Conservation (phyloP, 1,140 invertebrate species). For the Drosophila ananassae region DNA sequence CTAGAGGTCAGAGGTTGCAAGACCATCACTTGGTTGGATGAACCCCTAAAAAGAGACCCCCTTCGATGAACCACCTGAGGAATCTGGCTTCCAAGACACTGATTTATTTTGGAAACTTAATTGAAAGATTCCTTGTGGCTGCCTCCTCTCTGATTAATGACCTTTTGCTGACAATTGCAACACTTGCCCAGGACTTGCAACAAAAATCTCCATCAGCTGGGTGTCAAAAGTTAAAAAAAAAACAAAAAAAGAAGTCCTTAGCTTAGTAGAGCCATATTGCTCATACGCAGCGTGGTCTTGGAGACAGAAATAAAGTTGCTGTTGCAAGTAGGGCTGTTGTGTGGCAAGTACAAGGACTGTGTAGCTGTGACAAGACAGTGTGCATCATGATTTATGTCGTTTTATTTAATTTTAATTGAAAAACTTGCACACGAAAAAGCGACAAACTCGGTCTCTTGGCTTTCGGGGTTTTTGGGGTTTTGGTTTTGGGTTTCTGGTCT, state of each 20-base stretch:
- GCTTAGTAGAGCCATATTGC: conserved; percentile 51
- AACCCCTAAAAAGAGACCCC: no score
- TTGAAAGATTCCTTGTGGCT: conserved; percentile 35
- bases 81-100: not conserved
- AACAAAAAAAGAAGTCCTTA: not conserved
- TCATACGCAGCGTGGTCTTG: conserved; percentile 70
- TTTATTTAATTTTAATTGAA: conserved; percentile 83
- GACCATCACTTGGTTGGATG: no score
- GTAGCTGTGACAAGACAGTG: not conserved
- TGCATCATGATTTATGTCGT: conserved; percentile 73
- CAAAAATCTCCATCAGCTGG: conserved; percentile 41
- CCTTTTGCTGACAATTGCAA: conserved; percentile 32
- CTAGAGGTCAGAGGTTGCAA: no score
- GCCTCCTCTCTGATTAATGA: conserved; percentile 61
- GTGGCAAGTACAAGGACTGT: no score
- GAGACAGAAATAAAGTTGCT: conserved; percentile 66
- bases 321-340: conserved; percentile 3
- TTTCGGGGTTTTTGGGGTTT: not conserved
- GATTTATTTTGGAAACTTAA: conserved; percentile 33
- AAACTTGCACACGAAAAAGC: conserved; percentile 60
- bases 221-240: conserved; percentile 8
- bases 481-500: not conserved
- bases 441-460: conserved; percentile 30
- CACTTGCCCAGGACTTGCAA: not conserved
- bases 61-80: no score